Base-by-base conservation (phyloP, 2,113 vertebrate genomes). In the Pantherophis guttatus region DNA sequence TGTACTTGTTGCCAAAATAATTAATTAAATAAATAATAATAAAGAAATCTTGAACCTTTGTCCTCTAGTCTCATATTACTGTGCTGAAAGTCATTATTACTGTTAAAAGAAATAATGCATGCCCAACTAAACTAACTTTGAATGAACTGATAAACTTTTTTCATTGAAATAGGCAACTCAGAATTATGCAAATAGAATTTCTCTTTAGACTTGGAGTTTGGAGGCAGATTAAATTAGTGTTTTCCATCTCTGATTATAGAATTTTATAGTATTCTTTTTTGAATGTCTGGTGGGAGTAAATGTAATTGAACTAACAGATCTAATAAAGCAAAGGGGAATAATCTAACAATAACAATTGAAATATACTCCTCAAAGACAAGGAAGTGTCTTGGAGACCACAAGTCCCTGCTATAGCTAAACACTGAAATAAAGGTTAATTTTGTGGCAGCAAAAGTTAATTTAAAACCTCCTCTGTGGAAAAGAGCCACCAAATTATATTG, bases 341-440 rank as follows among this genome's bases (percentile, higher is more conserved):
- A 54, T 90, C 55, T 86, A 93, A 81, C 90, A 92, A 70, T 87
- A 53, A 85, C 8, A 33, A 94, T 8, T 89, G 81, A 93, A 95
- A 86, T 2, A 86, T 92, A 8, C 2, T 91, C n/a, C 87, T 94
- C 81, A 90, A 33, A 87, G 59, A 54, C 44, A 75, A 0, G 15
- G 86, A 12, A 5, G 91, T 24, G 86, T 62, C 90, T 55, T 54
- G 26, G 59, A 89, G 55, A 53, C 39, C 17, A 70, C 88, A n/a
- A 19, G 12, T 57, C 24, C 8, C 39, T 90, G 55, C 0, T 88
- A 91, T 89, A 87, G 54, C 50, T 91, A 8, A 39, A 94, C 23
- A 19, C 0, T 93, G 81, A 62, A 94, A 93, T 70, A 52, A 0
- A 65, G 8, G 23, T 90, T 94, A 92, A 93, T 93, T 93, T 95